phyloP scores from a whole-genome alignment of 2,797 vertebrate genomes.

The Phaenicophaeus curvirostris region DNA sequence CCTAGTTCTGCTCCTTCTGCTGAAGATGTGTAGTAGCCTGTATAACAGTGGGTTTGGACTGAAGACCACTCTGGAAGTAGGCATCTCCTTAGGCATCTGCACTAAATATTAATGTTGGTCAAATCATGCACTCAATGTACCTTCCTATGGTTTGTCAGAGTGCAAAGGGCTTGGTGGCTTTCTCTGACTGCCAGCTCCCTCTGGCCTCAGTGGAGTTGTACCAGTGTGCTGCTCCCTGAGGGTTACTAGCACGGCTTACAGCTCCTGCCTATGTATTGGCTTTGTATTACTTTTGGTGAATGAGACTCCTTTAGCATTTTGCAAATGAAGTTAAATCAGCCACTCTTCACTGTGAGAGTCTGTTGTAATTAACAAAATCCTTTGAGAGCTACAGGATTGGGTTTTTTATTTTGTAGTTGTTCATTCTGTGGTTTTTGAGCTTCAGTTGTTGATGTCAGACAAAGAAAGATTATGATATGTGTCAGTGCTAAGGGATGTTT shows the following conservation, averaged over 20 bases:
- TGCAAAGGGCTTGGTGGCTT: background rate
- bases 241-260: background rate
- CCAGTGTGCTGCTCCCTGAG: background rate
- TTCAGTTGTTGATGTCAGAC: background rate
- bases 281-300: background rate
- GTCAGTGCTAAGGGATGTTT: background rate
- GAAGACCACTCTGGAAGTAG: background rate
- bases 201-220: background rate
- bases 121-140: background rate
- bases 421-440: background rate
- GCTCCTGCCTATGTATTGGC: background rate
- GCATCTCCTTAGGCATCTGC: background rate
- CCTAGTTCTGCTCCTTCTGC: background rate
- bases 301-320: background rate
- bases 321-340: background rate
- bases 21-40: background rate
- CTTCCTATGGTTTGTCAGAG: background rate
- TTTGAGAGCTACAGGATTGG: background rate
- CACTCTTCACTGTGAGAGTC: background rate
- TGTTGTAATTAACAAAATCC: background rate
- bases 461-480: background rate
- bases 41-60: background rate
- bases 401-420: background rate
- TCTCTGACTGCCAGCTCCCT: background rate
- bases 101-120: background rate